Evolutionary conservation across 2,113 vertebrate genomes (phyloP).

Genomic region (Dromiciops gliroides): DNA sequence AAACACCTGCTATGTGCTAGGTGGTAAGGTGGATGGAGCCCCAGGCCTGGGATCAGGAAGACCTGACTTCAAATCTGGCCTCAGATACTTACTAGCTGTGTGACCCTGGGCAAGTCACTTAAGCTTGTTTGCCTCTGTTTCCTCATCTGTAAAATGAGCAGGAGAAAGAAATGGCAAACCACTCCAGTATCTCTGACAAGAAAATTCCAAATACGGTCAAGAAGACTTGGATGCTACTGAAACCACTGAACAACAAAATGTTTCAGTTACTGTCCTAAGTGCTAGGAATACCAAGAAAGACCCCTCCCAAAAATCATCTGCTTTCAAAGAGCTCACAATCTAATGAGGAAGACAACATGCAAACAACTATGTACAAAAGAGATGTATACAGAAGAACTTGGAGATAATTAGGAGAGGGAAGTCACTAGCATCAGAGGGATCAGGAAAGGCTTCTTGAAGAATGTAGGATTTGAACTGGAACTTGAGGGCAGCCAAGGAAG

Average conservation of each 20-base stretch:
- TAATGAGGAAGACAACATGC: neutral
- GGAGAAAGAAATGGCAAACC: neutral
- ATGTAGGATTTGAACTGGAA: neutral
- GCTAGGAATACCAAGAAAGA: neutral
- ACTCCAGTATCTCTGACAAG: neutral
- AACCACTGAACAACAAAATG: neutral
- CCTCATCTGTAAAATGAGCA: neutral
- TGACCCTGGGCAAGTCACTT: neutral
- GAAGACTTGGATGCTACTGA: neutral
- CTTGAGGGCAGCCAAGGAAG: neutral
- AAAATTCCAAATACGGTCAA: neutral
- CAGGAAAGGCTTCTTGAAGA: neutral
- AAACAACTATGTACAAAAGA: neutral
- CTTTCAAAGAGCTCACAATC: neutral
- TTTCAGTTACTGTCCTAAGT: neutral
- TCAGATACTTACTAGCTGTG: neutral
- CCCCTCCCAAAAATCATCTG: neutral
- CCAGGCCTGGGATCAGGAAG: neutral
- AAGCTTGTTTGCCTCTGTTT: neutral
- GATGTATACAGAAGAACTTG: neutral
- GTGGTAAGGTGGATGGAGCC: neutral
- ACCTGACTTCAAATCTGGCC: neutral
- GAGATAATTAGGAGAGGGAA: neutral
- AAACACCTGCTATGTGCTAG: neutral
- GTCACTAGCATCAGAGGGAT: neutral